Evolutionary conservation across 2,113 vertebrate genomes (phyloP).

Genomic region (Leucosticte australis): DNA sequence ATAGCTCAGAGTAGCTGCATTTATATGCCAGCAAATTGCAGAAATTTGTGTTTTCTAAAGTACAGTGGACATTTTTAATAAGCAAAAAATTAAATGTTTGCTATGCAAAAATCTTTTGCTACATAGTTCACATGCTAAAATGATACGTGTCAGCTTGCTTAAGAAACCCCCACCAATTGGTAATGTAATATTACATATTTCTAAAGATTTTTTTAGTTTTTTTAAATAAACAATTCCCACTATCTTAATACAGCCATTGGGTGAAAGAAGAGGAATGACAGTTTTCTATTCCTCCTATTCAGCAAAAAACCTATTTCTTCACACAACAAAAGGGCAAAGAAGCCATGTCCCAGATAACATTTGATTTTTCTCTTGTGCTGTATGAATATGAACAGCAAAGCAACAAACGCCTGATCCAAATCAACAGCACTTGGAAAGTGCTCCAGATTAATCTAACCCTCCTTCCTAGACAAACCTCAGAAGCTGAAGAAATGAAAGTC

Average conservation of each 20-base stretch:
- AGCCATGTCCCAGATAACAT: accelerated
- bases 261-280: not conserved
- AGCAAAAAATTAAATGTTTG: not conserved
- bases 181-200: not conserved
- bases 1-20: not conserved
- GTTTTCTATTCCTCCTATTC: not conserved
- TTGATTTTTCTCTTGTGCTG: not conserved
- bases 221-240: not conserved
- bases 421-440: not conserved
- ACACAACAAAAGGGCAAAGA: not conserved
- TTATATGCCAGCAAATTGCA: not conserved
- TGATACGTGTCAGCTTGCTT: not conserved
- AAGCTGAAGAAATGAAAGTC: not conserved
- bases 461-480: not conserved
- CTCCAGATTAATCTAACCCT: not conserved
- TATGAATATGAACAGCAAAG: not conserved
- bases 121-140: not conserved
- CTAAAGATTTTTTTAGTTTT: not conserved
- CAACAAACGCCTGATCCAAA: not conserved
- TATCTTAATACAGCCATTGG: not conserved
- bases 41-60: not conserved
- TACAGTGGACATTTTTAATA: not conserved
- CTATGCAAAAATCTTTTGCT: not conserved
- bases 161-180: not conserved
- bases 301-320: not conserved